Evolutionary conservation across 2,888 invertebrate species (phyloP), one percentile per base, ranked within the genome.

Genomic region (Drosophila subquinaria): DNA sequence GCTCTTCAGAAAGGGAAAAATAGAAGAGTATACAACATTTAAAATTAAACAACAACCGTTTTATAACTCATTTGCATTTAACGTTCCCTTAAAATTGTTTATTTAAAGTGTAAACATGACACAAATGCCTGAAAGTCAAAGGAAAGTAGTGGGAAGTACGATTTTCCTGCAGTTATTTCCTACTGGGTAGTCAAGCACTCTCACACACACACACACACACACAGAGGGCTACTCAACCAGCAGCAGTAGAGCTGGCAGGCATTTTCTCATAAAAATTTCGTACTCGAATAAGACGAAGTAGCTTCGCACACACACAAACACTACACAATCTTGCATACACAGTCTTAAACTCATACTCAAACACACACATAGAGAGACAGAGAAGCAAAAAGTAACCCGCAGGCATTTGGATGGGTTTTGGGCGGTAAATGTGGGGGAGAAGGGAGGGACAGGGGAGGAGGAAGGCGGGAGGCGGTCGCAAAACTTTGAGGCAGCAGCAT

Each of bases 181-280:
- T 11, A 59, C 79, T 76, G 79, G 76, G 75, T 56, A 20, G 33
- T 53, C 55, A 55, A 60, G 50, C 43, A 61, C 48, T 63, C 42
- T 67, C 17, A 66, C 51, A n/a, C n/a, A 23, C 23, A 23, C 23
- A 48, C 40, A 55, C 63, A 69, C 35, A 45, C 23, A 27, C 27
- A 30, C 47, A 38, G 51, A 51, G 35, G 69, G 64, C 75, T 57
- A 76, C 65, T 64, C 56, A 77, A 69, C 53, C 66, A 71, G 62
- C 67, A 63, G 48, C 57, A 76, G 68, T 61, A 53, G 62, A 69
- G 76, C 74, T 76, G 68, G 66, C 75, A 88, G 83, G 90, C 90
- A 86, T 86, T 87, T 90, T 90, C 87, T 86, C 90, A 87, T 88
- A 88, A 89, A 89, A 86, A 89, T 86, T 85, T 86, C 75, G 84